Percentiles rank a stretch among this genome's conserved stretches.
These are phyloP conservation scores for Diplosoma virens DNA, from an alignment of 23 tunicate genomes.

Conservation along the genomic window DNA sequence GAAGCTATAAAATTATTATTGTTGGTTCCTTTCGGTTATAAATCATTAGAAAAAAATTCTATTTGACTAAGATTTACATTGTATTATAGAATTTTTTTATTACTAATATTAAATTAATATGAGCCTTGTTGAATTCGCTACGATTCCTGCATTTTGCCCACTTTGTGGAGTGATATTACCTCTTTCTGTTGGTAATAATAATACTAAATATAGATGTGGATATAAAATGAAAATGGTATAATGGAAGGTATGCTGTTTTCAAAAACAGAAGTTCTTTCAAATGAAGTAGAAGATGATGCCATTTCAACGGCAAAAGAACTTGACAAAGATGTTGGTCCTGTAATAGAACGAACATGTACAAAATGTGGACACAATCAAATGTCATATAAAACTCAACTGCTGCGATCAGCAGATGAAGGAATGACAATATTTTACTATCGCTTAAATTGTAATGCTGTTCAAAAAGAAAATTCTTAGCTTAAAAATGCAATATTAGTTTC, in stretches of 20 bases:
- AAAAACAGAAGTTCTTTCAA: conserved; percentile 51
- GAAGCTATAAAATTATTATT: too few species aligned
- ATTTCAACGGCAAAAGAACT: too few species aligned
- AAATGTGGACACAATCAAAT: conserved; percentile 81
- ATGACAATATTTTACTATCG: conserved; percentile 90
- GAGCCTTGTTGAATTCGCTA: neutral
- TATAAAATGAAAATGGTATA: conserved; percentile 43
- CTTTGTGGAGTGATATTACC: conserved; percentile 78
- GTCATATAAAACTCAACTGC: conserved; percentile 87
- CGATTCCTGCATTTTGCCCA: conserved; percentile 75
- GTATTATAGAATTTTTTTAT: neutral
- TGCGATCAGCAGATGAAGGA: conserved; percentile 91
- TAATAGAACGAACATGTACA: conserved; percentile 64
- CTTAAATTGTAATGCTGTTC: conserved; percentile 59
- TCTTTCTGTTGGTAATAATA: conserved; percentile 16
- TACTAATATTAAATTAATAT: neutral
- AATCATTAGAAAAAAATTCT: too few species aligned
- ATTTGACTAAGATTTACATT: too few species aligned
- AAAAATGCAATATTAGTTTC: too few species aligned
- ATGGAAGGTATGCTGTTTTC: conserved; percentile 68
- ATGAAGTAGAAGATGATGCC: conserved; percentile 55
- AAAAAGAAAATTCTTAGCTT: conserved; percentile 91
- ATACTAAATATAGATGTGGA: conserved; percentile 45
- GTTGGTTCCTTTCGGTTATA: too few species aligned
- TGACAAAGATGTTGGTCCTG: conserved; percentile 59